Evolutionary conservation across 2,113 vertebrate species (phyloP).

Genomic region (Pitta sordida): DNA sequence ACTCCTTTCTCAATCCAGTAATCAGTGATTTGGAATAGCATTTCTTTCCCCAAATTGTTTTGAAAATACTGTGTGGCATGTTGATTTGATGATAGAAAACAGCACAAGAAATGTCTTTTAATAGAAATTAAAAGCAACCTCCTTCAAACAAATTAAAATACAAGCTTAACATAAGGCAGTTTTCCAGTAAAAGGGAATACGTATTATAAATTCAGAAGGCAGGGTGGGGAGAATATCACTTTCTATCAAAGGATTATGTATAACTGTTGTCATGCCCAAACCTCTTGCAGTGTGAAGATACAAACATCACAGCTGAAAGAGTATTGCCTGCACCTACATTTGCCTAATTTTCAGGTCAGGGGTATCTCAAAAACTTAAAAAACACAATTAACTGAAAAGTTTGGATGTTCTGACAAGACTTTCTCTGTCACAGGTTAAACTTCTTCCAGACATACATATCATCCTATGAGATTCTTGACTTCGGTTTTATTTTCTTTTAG

Average conservation of each 20-base stretch:
- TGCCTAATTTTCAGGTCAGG: neutral
- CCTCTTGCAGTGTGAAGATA: conserved; percentile 10
- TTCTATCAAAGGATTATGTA: neutral
- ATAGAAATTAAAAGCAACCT: neutral
- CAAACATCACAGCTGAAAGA: neutral
- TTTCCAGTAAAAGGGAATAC: neutral
- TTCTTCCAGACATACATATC: neutral
- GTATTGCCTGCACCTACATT: neutral
- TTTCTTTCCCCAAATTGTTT: neutral
- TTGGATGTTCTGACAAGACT: neutral
- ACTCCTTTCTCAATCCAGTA: neutral
- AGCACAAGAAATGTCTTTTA: neutral
- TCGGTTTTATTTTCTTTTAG: neutral
- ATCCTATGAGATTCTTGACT: neutral
- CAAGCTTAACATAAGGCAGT: neutral
- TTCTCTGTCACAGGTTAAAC: neutral
- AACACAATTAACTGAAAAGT: neutral
- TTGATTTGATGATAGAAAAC: neutral
- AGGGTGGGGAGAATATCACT: neutral
- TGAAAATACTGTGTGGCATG: neutral
- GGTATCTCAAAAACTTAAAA: neutral
- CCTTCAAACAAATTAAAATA: neutral
- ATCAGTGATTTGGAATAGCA: neutral
- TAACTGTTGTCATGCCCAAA: neutral
- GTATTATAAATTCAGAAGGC: neutral